Evolutionary conservation across 2,888 invertebrate species (phyloP).

Genomic region (Acrocyrtus sp.): DNA sequence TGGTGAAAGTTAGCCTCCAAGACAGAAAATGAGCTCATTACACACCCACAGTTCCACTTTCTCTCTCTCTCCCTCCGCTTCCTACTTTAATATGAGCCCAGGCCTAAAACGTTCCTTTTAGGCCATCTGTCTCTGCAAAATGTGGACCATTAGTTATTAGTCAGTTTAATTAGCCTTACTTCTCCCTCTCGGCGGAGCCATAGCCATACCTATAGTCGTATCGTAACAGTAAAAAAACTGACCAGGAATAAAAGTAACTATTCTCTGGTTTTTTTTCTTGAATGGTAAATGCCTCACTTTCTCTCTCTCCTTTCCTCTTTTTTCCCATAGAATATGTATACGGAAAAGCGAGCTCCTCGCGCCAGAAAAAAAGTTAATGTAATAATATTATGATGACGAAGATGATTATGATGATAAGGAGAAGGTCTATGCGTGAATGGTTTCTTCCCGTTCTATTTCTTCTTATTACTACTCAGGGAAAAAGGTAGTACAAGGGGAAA

Average conservation of each 20-base stretch:
- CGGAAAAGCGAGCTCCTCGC: too few relatives aligned
- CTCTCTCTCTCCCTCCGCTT: too few relatives aligned
- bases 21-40: slow-evolving; percentile 24
- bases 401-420: slow-evolving; percentile 44
- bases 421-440: background rate
- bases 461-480: background rate
- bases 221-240: slow-evolving; percentile 23
- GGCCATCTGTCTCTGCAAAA: slow-evolving; percentile 36
- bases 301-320: too few relatives aligned
- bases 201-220: slow-evolving; percentile 19
- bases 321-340: too few relatives aligned
- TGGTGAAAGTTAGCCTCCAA: background rate
- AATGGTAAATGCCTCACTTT: slow-evolving; percentile 32
- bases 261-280: slow-evolving; percentile 3
- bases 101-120: slow-evolving; percentile 17
- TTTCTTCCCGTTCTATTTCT: background rate
- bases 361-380: slow-evolving; percentile 42
- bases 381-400: slow-evolving; percentile 45
- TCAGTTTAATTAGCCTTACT: slow-evolving; percentile 49
- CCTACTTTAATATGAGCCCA: too few relatives aligned
- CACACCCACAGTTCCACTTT: slow-evolving; percentile 14
- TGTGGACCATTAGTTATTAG: slow-evolving; percentile 53
- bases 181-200: slow-evolving; percentile 19
- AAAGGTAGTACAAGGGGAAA: slow-evolving; percentile 11
- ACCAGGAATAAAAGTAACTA: slow-evolving; percentile 24